Base-by-base conservation (phyloP, 2,888 invertebrate species). In the Seira musarum region DNA sequence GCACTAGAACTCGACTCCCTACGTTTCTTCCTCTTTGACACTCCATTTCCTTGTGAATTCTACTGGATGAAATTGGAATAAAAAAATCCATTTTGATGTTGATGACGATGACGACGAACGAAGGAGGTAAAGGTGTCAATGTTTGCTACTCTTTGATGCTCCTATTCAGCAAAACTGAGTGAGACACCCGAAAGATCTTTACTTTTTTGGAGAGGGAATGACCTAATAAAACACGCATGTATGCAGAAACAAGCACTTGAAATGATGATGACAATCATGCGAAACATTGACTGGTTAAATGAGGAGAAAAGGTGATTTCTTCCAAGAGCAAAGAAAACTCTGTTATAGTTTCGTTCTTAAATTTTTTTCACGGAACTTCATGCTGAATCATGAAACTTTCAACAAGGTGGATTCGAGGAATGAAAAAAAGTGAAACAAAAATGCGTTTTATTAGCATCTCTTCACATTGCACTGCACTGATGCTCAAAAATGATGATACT, bases 241-340 rank as follows among this genome's bases (percentile, higher is more conserved):
- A 74, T 80, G 74, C 74, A 60, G 71, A 66, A 71, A 46, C 66
- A 49, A 49, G 67, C 49, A 40, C 21, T 17, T 67, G 30, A 24
- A 15, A 75, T 81, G 79, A 73, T 66, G 81, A 81, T 68, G 81
- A 77, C 72, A 72, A 72, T 81, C 76, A 81, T 76, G 72, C 76
- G 75, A 72, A 68, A 77, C 81, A 76, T 81, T 81, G 81, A 67
- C 81, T 81, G 78, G 83, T 83, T 80, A 80, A 82, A 80, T 82
- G 83, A 80, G 83, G 83, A 75, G 77, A 80, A 82, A 75, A 75
- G 79, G 74, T 74, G 77, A 82, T 79, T 70, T 71, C 70, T 64
- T n/a, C 24, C 69, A 70, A 35, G 17, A 60, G 10, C n/a, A 67
- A 46, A 21, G 66, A 30, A 30, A 2, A 30, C 30, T 2, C 30